Percentiles rank a stretch among this genome's conserved stretches.
These are phyloP conservation scores for Synaphobranchus kaupii DNA, from an alignment of 2,797 vertebrate genomes.

Conservation along the genomic window DNA sequence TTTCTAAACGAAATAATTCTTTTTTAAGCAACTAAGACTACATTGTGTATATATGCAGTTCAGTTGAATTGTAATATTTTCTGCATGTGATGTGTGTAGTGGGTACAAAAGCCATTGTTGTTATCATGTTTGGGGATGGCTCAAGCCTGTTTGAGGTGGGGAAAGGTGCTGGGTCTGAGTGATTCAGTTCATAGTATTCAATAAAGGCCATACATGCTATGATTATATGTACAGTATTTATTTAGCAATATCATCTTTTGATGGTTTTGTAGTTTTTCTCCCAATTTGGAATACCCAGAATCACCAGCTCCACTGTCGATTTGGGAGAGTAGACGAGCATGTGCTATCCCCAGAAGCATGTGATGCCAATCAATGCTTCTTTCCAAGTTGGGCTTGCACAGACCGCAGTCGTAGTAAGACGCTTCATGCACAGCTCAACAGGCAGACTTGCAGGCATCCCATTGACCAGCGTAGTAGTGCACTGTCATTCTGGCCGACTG, in stretches of 20 bases:
- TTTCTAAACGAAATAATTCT: conserved; percentile 64
- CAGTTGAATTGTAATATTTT: conserved; percentile 39
- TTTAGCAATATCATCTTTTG: neutral
- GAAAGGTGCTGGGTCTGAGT: neutral
- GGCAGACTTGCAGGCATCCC: neutral
- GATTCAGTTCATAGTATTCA: conserved; percentile 20
- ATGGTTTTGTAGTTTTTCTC: neutral
- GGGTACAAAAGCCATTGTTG: conserved; percentile 14
- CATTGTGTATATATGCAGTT: conserved; percentile 42
- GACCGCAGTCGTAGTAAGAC: neutral
- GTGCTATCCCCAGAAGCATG: neutral
- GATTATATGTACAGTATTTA: conserved; percentile 13
- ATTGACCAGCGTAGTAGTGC: neutral
- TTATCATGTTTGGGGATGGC: conserved; percentile 13
- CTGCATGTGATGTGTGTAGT: conserved; percentile 17
- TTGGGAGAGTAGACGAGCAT: neutral
- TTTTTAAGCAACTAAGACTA: conserved; percentile 38
- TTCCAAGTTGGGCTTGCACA: neutral
- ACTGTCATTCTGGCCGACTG: neutral
- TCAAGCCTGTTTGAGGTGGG: conserved; percentile 5
- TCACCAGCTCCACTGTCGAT: neutral
- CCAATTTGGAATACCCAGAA: neutral
- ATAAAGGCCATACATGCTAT: conserved; percentile 11
- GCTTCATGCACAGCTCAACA: too few species aligned
- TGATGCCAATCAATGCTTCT: neutral